Percentiles rank a stretch among this genome's conserved stretches.
phyloP scores from a whole-genome alignment of 1,140 invertebrate species.

The Antheraea pernyi region DNA sequence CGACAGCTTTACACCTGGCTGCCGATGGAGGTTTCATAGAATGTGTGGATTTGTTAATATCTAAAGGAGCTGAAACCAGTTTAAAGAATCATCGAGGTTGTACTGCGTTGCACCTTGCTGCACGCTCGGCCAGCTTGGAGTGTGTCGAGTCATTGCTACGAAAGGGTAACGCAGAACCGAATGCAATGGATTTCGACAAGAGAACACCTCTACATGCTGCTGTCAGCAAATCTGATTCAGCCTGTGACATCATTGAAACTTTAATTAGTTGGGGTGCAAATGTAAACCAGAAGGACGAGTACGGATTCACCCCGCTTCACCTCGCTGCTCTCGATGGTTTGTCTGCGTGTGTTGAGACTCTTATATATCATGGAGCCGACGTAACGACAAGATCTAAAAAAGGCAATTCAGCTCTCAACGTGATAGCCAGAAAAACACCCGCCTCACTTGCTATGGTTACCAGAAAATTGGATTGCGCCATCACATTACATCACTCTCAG shows the following conservation, averaged over 20 bases:
- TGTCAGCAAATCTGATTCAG: conserved; percentile 86
- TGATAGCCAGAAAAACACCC: conserved; percentile 90
- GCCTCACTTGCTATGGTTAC: conserved; percentile 88
- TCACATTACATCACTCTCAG: conserved; percentile 88
- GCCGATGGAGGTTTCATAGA: conserved; percentile 88
- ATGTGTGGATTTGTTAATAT: conserved; percentile 85
- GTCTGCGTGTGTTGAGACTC: conserved; percentile 89
- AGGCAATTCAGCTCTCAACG: conserved; percentile 89
- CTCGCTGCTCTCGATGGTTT: conserved; percentile 91
- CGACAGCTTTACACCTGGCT: conserved; percentile 89
- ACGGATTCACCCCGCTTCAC: conserved; percentile 93
- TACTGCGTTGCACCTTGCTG: conserved; percentile 88
- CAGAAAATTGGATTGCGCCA: conserved; percentile 87
- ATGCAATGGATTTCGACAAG: conserved; percentile 87
- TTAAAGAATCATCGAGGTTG: conserved; percentile 87
- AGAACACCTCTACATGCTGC: conserved; percentile 89
- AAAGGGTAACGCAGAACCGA: conserved; percentile 86
- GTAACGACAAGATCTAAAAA: conserved; percentile 91
- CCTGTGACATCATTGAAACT: conserved; percentile 87
- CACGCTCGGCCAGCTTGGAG: conserved; percentile 87
- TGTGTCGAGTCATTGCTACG: conserved; percentile 87
- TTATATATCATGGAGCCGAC: conserved; percentile 91
- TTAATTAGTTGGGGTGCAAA: conserved; percentile 89
- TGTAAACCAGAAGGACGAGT: conserved; percentile 91
- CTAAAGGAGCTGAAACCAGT: conserved; percentile 85